phyloP scores from a whole-genome alignment of 2,797 vertebrate species.

The Tragopan temminckii region DNA sequence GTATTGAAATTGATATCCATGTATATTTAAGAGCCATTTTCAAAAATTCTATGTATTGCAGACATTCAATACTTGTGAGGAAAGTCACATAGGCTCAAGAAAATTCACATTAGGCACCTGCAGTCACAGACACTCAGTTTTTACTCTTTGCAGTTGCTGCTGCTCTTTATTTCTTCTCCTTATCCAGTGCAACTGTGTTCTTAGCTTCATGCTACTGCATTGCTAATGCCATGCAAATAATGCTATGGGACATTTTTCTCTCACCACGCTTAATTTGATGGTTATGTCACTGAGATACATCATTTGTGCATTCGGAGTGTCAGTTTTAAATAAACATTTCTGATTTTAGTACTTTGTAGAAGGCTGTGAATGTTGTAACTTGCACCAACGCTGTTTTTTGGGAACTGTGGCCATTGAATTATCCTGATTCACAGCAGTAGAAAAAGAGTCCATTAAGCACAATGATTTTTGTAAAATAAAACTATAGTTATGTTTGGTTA shows the following conservation, averaged over 20 bases:
- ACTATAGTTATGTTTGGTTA: not conserved
- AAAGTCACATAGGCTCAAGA: not conserved
- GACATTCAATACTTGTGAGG: not conserved
- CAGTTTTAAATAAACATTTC: slow-evolving; percentile 1
- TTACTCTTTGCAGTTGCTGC: not conserved
- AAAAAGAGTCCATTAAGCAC: not conserved
- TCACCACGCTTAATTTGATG: slow-evolving; percentile 25
- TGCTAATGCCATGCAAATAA: slow-evolving; percentile 6
- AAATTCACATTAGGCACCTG: not conserved
- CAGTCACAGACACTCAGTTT: not conserved
- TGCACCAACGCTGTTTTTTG: not conserved
- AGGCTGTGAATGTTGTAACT: not conserved
- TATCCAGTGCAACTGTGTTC: not conserved
- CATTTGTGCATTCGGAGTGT: slow-evolving; percentile 21
- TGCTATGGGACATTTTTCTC: not conserved
- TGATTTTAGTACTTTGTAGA: not conserved
- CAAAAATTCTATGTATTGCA: not conserved
- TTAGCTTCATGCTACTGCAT: not conserved
- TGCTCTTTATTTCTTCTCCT: not conserved
- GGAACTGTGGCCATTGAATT: not conserved
- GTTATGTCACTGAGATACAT: slow-evolving; percentile 3
- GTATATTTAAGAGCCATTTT: not conserved
- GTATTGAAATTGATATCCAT: not conserved
- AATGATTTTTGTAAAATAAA: not conserved
- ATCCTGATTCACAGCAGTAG: not conserved